Evolutionary conservation across 2,888 invertebrate species (phyloP).

Genomic region (Lucinisca nassula): DNA sequence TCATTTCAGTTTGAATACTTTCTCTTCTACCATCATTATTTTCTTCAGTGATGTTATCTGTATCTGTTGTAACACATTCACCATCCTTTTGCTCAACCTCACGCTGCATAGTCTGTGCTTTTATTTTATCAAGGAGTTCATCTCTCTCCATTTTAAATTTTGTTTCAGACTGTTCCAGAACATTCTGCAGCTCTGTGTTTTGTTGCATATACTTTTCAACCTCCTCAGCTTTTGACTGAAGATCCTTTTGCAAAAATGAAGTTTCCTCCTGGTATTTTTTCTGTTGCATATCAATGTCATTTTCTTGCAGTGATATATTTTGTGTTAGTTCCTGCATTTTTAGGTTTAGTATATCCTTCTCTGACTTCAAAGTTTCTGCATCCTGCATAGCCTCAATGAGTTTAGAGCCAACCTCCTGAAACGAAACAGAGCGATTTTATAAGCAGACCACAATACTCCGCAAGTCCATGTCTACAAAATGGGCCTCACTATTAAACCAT

Average conservation of each 20-base stretch:
- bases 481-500: too few species aligned
- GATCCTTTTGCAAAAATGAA: constrained; percentile 15
- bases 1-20: constrained; percentile 41
- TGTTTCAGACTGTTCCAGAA: neutral
- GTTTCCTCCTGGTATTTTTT: constrained; percentile 13
- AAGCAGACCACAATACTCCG: too few species aligned
- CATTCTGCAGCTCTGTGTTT: constrained; percentile 28
- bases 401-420: constrained; percentile 28
- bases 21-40: neutral
- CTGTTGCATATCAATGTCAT: neutral
- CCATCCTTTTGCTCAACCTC: constrained; percentile 17
- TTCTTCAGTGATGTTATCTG: neutral
- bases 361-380: constrained; percentile 42
- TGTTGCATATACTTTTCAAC: neutral
- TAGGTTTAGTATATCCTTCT: constrained; percentile 38
- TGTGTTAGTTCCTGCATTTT: constrained; percentile 52
- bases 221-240: constrained; percentile 26
- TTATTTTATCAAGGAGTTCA: constrained; percentile 38
- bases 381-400: constrained; percentile 38
- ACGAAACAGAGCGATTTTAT: neutral
- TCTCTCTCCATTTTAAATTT: constrained; percentile 38
- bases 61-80: neutral
- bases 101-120: constrained; percentile 27
- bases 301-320: constrained; percentile 9
- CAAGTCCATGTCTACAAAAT: too few species aligned